Conservation (phyloP, 2,797 vertebrate genomes). For the Tinamus major region DNA sequence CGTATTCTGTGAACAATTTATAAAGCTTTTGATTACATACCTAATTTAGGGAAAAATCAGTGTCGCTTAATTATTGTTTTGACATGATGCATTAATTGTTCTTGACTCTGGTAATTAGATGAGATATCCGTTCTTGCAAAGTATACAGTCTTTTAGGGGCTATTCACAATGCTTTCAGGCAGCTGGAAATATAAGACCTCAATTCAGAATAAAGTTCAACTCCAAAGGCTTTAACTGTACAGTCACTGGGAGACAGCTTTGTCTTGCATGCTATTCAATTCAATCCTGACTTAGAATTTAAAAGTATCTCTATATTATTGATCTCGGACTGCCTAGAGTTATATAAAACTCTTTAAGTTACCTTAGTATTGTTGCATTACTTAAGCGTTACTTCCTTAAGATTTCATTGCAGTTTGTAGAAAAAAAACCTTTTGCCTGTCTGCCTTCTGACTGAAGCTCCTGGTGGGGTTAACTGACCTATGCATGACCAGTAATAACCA, state of each 20-base stretch:
- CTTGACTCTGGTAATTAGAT: not conserved
- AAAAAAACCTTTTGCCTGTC: not conserved
- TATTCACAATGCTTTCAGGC: not conserved
- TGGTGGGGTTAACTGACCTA: not conserved
- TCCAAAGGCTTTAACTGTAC: not conserved
- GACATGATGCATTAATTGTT: not conserved
- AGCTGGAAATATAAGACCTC: not conserved
- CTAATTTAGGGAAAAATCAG: not conserved
- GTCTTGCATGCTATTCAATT: not conserved
- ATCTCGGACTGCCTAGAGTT: not conserved
- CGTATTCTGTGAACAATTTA: not conserved
- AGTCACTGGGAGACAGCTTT: not conserved
- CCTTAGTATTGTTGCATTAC: not conserved
- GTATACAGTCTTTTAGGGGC: not conserved
- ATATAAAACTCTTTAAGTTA: not conserved
- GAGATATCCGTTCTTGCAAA: not conserved
- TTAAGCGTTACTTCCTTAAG: not conserved
- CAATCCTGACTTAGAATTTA: not conserved
- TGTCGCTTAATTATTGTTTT: not conserved
- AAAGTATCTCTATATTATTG: not conserved
- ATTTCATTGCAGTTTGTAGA: not conserved
- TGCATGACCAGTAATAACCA: not conserved
- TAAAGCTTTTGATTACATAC: not conserved
- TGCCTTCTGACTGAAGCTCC: not conserved
- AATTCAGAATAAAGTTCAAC: not conserved